Percentiles rank a stretch among this genome's conserved stretches.
Evolutionary conservation across 1,140 invertebrate genomes (phyloP).

Genomic region (Euglossa dilemma): DNA sequence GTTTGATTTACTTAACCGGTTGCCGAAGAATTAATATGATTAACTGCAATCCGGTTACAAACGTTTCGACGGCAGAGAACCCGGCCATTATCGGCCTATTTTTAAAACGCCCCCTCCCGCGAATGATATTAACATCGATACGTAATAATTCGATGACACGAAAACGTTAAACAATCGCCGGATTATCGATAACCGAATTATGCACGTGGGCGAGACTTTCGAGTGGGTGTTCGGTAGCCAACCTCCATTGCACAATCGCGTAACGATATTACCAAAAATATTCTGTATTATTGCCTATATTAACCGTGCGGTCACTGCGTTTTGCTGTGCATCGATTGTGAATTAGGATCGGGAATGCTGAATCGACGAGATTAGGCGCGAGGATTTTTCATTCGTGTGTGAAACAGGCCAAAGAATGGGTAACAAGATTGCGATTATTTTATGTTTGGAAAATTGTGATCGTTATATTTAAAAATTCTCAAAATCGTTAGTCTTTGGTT

Average conservation of each 20-base stretch:
- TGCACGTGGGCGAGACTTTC: background rate
- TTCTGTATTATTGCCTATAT: too few relatives aligned
- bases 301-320: too few relatives aligned
- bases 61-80: background rate
- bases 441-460: too few relatives aligned
- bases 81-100: conserved; percentile 1
- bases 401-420: too few relatives aligned
- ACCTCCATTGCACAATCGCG: background rate
- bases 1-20: conserved; percentile 59
- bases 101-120: background rate
- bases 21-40: conserved; percentile 57
- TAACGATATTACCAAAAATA: background rate
- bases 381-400: too few relatives aligned
- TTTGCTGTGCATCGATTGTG: too few relatives aligned
- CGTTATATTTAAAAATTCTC: too few relatives aligned
- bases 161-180: background rate
- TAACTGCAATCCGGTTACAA: conserved; percentile 47
- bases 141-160: background rate
- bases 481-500: too few relatives aligned
- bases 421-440: too few relatives aligned
- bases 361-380: too few relatives aligned
- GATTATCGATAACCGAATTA: background rate
- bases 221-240: background rate
- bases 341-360: too few relatives aligned
- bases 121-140: background rate